Conservation (phyloP, 1,140 invertebrate species). For the Cherax destructor region DNA sequence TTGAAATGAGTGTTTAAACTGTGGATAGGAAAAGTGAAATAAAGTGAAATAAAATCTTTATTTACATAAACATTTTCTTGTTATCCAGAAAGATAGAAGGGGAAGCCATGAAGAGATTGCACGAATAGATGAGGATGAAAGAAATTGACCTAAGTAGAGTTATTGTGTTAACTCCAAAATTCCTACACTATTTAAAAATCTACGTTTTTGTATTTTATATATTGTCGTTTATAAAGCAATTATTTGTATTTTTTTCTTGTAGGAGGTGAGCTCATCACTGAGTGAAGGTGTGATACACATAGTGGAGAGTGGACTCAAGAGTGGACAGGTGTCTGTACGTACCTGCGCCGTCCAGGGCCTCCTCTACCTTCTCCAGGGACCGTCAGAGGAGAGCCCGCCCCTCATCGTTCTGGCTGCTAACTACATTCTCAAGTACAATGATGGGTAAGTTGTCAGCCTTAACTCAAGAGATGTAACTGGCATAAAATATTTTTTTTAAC, state of each 20-base stretch:
- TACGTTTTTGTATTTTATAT: neutral
- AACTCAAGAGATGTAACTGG: too few species aligned
- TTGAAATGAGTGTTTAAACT: too few species aligned
- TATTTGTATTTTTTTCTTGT: neutral
- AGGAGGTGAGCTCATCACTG: conserved; percentile 64
- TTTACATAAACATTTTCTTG: too few species aligned
- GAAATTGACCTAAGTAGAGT: too few species aligned
- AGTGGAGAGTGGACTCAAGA: conserved; percentile 81
- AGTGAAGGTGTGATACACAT: conserved; percentile 81
- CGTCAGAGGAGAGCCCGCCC: conserved; percentile 72
- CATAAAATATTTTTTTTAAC: too few species aligned
- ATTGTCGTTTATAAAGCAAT: neutral
- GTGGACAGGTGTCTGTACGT: conserved; percentile 81
- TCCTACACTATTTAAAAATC: neutral
- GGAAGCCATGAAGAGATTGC: neutral
- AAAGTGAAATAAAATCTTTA: too few species aligned
- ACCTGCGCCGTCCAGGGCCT: conserved; percentile 84
- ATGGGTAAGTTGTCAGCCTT: conserved; percentile 58
- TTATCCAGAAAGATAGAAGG: neutral
- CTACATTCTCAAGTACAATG: conserved; percentile 70
- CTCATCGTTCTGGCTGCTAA: conserved; percentile 64
- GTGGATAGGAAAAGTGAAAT: too few species aligned
- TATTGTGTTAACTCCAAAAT: too few species aligned
- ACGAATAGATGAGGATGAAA: neutral
- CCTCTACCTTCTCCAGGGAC: conserved; percentile 84